Evolutionary conservation across 2,113 vertebrate species (phyloP).

Genomic region (Acinonyx jubatus): DNA sequence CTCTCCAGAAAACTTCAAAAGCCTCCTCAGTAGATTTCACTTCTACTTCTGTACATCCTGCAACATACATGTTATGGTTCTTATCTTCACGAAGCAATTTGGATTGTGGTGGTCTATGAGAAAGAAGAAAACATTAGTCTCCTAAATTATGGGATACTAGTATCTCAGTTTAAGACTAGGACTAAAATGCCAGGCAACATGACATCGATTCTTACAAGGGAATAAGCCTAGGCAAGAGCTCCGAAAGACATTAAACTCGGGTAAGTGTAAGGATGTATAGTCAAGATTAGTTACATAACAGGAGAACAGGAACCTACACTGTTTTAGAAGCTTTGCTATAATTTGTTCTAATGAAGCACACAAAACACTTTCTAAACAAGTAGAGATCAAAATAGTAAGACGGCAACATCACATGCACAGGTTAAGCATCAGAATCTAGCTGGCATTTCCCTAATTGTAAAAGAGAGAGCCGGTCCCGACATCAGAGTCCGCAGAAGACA

Average conservation of each 20-base stretch:
- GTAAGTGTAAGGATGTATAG: background rate
- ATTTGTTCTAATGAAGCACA: conserved; percentile 50
- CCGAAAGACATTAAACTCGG: background rate
- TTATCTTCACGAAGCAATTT: conserved; percentile 96
- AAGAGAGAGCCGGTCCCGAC: background rate
- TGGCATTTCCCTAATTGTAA: conserved; percentile 4
- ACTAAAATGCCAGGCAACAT: background rate
- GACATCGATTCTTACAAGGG: background rate
- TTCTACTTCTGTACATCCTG: conserved; percentile 95
- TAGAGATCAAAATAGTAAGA: conserved; percentile 45
- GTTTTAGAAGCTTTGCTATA: conserved; percentile 71
- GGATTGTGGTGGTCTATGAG: conserved; percentile 93
- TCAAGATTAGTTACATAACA: conserved; percentile 72
- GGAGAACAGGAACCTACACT: background rate
- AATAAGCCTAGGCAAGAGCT: background rate
- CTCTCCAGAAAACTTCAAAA: conserved; percentile 98
- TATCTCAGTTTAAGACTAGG: background rate
- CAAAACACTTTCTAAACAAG: conserved; percentile 49
- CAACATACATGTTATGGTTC: conserved; percentile 98
- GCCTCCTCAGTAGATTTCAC: conserved; percentile 96
- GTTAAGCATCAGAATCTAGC: conserved; percentile 4
- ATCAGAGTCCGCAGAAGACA: background rate
- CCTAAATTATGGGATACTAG: background rate
- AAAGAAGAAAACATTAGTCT: background rate
- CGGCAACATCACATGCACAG: conserved; percentile 55